Percentiles rank a stretch among this genome's conserved stretches.
phyloP scores from a whole-genome alignment of 2,888 invertebrate genomes.

The Caradrina clavipalpis region DNA sequence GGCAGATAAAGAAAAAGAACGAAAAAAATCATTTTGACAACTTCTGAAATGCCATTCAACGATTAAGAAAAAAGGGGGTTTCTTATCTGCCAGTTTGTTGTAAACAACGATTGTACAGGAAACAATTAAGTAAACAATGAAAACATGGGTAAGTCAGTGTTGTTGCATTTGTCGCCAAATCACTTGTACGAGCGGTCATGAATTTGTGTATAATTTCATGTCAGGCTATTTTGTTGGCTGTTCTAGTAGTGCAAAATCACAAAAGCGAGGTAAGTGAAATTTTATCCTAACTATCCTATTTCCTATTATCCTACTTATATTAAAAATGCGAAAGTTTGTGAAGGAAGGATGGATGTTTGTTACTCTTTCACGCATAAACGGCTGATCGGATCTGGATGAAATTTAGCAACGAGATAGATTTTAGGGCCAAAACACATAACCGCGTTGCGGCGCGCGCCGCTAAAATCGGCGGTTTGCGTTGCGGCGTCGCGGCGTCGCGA shows the following conservation, averaged over 20 bases:
- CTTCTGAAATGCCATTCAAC: conserved; percentile 16
- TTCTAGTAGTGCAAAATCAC: conserved; percentile 43
- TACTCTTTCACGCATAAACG: too few species aligned
- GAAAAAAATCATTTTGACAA: background rate
- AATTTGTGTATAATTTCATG: conserved; percentile 37
- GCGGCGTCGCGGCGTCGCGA: too few species aligned
- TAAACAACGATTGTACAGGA: conserved; percentile 48
- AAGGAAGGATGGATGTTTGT: too few species aligned
- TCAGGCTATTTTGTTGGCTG: conserved; percentile 34
- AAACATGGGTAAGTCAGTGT: conserved; percentile 29
- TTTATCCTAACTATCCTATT: too few species aligned
- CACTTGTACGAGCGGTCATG: conserved; percentile 31
- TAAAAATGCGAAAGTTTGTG: too few species aligned
- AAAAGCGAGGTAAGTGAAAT: conserved; percentile 36
- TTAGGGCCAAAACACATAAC: too few species aligned
- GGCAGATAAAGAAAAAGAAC: conserved; percentile 2
- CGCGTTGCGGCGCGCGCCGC: too few species aligned
- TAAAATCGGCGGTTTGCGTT: too few species aligned
- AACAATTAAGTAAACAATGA: conserved; percentile 26
- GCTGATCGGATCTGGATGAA: too few species aligned
- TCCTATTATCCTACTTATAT: too few species aligned
- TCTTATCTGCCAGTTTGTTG: conserved; percentile 10
- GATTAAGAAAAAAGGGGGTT: background rate
- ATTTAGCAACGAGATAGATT: too few species aligned
- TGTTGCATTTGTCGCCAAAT: background rate